Evolutionary conservation across 2,888 invertebrate species (phyloP).

Genomic region (Rapana venosa): DNA sequence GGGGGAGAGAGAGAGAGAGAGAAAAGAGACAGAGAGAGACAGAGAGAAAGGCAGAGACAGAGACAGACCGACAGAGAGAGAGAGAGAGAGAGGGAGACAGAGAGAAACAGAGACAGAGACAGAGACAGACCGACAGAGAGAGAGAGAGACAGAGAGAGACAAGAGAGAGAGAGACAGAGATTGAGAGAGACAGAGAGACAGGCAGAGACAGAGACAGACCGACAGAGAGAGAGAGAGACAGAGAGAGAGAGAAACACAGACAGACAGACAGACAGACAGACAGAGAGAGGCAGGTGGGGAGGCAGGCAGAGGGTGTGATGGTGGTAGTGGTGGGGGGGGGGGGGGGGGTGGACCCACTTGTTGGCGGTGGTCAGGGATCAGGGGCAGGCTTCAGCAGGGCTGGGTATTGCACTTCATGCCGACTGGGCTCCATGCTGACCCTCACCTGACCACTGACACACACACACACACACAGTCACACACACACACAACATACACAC

Average conservation of each 20-base stretch:
- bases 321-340: background rate
- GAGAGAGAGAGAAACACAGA: background rate
- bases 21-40: too few relatives aligned
- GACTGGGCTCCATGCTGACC: slow-evolving; percentile 64
- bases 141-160: background rate
- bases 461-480: background rate
- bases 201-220: background rate
- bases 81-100: background rate
- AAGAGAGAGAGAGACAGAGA: background rate
- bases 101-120: background rate
- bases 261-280: background rate
- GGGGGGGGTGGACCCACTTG: background rate
- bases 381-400: slow-evolving; percentile 54
- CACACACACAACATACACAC: background rate
- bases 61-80: background rate
- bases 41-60: background rate
- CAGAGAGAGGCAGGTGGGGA: background rate
- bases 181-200: background rate
- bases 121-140: background rate
- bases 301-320: background rate
- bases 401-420: slow-evolving; percentile 60
- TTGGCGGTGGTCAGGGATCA: slow-evolving; percentile 16
- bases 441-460: slow-evolving; percentile 69
- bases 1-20: too few relatives aligned
- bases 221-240: background rate